Conservation (phyloP, 2,888 invertebrate genomes). For the Caenorhabditis imperialis region DNA sequence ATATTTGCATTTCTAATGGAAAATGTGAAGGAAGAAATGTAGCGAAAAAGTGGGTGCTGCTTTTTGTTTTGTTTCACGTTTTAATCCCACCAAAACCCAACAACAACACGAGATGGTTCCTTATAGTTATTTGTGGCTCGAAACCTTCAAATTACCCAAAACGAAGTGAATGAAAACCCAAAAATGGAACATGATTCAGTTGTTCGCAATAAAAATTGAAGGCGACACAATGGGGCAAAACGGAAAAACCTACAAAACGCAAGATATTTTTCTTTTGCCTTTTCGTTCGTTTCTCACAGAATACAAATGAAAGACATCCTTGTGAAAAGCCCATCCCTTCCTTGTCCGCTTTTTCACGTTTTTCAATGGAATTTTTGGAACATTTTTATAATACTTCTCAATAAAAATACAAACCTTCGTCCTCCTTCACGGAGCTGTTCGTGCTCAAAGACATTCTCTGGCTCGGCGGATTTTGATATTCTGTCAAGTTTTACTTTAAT, state of each 20-base stretch:
- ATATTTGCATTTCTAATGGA: too few relatives aligned
- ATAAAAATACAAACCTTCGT: conserved; percentile 43
- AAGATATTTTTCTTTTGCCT: conserved; percentile 6
- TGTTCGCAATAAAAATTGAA: too few relatives aligned
- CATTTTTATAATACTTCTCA: not conserved
- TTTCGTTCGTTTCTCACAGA: conserved; percentile 25
- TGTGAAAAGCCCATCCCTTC: conserved; percentile 1
- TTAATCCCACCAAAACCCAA: conserved; percentile 24
- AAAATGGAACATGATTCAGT: too few relatives aligned
- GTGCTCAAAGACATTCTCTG: conserved; percentile 43
- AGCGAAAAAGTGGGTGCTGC: too few relatives aligned
- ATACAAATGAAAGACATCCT: conserved; percentile 45
- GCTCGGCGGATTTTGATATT: conserved; percentile 8
- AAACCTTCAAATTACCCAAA: too few relatives aligned
- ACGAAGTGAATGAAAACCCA: too few relatives aligned
- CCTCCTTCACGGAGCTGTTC: conserved; percentile 50
- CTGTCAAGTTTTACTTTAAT: conserved; percentile 5
- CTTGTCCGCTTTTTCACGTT: too few relatives aligned
- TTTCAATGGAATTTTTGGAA: conserved; percentile 6
- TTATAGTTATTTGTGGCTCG: too few relatives aligned
- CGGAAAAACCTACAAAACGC: not conserved
- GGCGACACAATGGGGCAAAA: not conserved
- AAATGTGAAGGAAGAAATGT: too few relatives aligned
- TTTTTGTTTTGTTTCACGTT: conserved; percentile 20
- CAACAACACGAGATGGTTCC: conserved; percentile 9